Evolutionary conservation across 2,888 invertebrate species (phyloP), one percentile per base, ranked within the genome.

Genomic region (Ischnus inquisitorius): DNA sequence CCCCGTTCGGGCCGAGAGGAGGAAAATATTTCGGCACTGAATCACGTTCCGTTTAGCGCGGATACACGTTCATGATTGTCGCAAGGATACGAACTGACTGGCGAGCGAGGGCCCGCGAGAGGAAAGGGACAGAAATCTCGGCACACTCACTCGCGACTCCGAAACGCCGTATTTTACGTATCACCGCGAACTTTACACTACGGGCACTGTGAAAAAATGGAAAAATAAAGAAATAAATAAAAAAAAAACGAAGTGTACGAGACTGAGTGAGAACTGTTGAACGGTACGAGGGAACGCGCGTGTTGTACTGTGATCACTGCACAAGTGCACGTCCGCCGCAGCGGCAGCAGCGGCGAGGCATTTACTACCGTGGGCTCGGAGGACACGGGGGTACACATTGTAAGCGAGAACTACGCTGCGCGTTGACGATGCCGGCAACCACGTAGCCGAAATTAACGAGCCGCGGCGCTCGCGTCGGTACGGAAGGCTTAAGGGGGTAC

Each of bases 11-110:
- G 39, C 64, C 81, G 62, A 76, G 71, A 72, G 81, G 51, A 76
- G 67, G 65, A 74, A 77, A 88, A 88, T 87, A 84, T 86, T 88
- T 89, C 82, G 82, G 57, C 87, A 86, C 88, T 90, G 90, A 90
- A 89, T 91, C 90, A 91, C 90, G n/a, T n/a, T 4, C 16, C 16
- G 51, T 89, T 85, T 76, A 72, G 78, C 82, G 75, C 85, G 83
- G 84, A 86, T 87, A 87, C 82, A 60, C 82, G 85, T 83, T 87
- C 87, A 87, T 88, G 41, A 81, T 79, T 34, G 34, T 34, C 71
- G 65, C n/a, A 69, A 14, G 67, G 41, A 54, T 51, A 64, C 22
- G n/a, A 60, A 34, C 34, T 12, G n/a, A 67, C 48, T 69, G 34
- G 41, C 16, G 39, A 51, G 68, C 8, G 34, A 16, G 51, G 54